Conservation (phyloP, 2,888 invertebrate species). For the Drosophila eohydei region DNA sequence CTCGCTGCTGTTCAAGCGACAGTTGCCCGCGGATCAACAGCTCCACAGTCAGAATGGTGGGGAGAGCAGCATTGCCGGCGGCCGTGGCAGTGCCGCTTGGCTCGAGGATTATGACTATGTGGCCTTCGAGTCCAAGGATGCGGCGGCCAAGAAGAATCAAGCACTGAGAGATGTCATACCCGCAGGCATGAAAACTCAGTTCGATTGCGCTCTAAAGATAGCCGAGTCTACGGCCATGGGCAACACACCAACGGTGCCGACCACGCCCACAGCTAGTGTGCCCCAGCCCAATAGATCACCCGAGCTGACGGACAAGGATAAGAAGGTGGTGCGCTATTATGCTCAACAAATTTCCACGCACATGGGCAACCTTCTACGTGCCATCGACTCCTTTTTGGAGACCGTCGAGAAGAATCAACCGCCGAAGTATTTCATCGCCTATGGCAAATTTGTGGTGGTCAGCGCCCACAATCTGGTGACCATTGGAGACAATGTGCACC, state of each 20-base stretch:
- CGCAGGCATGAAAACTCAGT: constrained; percentile 89
- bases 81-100: constrained; percentile 86
- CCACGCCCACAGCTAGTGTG: constrained; percentile 41
- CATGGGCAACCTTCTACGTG: constrained; percentile 92
- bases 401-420: constrained; percentile 97
- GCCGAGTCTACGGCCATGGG: constrained; percentile 88
- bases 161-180: constrained; percentile 91
- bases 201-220: constrained; percentile 90
- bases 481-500: constrained; percentile 96
- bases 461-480: constrained; percentile 97
- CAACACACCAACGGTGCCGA: constrained; percentile 61
- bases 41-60: constrained; percentile 35
- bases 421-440: constrained; percentile 96
- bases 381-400: constrained; percentile 96
- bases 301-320: constrained; percentile 90
- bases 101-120: constrained; percentile 97
- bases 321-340: constrained; percentile 94
- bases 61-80: constrained; percentile 5
- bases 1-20: constrained; percentile 90
- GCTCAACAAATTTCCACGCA: constrained; percentile 94
- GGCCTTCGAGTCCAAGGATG: constrained; percentile 91
- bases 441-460: constrained; percentile 97
- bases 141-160: constrained; percentile 89
- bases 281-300: constrained; percentile 55
- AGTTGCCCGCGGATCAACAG: constrained; percentile 38